Percentiles rank a stretch among this genome's conserved stretches.
Evolutionary conservation across 2,888 invertebrate species (phyloP).

Genomic region (Hydroisotoma schaefferi): DNA sequence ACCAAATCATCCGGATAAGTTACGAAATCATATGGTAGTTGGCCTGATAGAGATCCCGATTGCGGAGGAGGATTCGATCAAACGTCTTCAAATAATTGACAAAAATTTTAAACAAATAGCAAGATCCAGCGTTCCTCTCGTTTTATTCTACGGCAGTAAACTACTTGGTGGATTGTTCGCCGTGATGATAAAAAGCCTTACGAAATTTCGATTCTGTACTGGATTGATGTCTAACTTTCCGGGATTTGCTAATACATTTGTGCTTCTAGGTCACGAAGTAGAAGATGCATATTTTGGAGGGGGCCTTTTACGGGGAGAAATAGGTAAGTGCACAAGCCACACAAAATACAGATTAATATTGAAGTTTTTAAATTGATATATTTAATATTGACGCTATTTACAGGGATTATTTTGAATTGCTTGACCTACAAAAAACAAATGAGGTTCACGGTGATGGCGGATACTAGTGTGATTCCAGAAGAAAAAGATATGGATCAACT

Average conservation of each 20-base stretch:
- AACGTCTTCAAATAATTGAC: background rate
- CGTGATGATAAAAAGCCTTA: background rate
- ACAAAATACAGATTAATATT: no score
- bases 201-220: background rate
- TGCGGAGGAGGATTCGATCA: background rate
- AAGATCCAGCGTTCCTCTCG: background rate
- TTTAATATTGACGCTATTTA: no score
- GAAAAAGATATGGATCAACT: background rate
- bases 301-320: background rate
- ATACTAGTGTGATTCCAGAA: background rate
- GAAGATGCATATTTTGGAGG: background rate
- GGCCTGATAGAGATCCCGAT: background rate
- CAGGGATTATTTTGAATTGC: background rate
- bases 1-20: background rate
- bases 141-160: background rate
- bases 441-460: background rate
- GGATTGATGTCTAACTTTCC: background rate
- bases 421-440: background rate
- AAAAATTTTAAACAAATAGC: background rate
- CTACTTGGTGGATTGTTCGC: background rate
- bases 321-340: background rate
- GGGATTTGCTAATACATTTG: background rate
- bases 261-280: background rate
- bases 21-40: background rate
- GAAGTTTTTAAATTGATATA: no score